phyloP scores from a whole-genome alignment of 2,797 vertebrate species.

The Rhadinocentrus ornatus region DNA sequence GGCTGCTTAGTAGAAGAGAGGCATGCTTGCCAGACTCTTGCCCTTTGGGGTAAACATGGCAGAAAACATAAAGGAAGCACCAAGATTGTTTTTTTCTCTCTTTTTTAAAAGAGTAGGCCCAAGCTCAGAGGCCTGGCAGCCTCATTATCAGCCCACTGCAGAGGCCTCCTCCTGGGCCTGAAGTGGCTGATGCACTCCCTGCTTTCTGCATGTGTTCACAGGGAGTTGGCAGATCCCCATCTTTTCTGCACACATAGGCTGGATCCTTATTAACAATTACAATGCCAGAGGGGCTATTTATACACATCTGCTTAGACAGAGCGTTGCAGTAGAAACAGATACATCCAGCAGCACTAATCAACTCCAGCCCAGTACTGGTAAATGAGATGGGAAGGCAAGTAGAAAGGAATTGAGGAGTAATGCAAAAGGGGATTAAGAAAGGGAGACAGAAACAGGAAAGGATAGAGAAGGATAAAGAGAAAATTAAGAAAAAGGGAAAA shows the following conservation, averaged over 20 bases:
- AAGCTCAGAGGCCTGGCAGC: conserved; percentile 16
- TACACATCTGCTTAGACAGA: conserved; percentile 56
- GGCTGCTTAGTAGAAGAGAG: conserved; percentile 25
- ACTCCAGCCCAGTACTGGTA: conserved; percentile 39
- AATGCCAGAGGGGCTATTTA: conserved; percentile 53
- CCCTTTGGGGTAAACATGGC: conserved; percentile 24
- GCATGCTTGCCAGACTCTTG: conserved; percentile 10
- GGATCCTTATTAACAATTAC: conserved; percentile 63
- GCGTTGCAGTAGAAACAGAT: conserved; percentile 46
- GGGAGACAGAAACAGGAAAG: not conserved
- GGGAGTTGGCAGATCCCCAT: conserved; percentile 43
- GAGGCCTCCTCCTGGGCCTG: conserved; percentile 47
- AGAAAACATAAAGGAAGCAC: conserved; percentile 12
- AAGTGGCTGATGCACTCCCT: conserved; percentile 30
- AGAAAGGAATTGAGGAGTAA: conserved; percentile 5
- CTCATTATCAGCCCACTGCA: conserved; percentile 46
- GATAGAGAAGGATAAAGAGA: not conserved
- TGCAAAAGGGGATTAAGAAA: not conserved
- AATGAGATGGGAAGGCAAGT: conserved; percentile 22
- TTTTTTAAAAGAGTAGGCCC: not conserved
- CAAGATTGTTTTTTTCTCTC: not conserved
- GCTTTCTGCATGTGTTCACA: conserved; percentile 20
- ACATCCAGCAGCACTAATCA: conserved; percentile 59
- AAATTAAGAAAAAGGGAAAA: not conserved
- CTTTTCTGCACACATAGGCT: conserved; percentile 35